phyloP scores from a whole-genome alignment of 2,797 vertebrate species.

The Platyrinchus mystaceus region DNA sequence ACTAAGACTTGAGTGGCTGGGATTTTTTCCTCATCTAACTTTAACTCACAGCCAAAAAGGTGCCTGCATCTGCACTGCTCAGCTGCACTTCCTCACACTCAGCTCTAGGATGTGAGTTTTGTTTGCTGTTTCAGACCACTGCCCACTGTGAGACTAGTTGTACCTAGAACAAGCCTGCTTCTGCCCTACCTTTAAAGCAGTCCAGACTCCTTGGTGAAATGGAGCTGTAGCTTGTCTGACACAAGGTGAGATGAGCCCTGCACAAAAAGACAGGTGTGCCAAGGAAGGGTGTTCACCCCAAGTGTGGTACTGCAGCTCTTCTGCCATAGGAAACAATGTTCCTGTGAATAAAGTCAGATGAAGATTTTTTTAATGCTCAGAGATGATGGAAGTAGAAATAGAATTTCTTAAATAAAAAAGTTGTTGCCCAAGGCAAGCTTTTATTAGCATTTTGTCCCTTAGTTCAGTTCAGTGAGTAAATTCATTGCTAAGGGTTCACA shows the following conservation, averaged over 20 bases:
- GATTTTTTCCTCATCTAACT: not conserved
- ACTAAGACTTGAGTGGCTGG: not conserved
- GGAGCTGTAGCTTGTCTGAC: not conserved
- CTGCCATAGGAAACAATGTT: not conserved
- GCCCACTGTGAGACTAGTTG: not conserved
- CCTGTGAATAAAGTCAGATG: not conserved
- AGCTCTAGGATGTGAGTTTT: not conserved
- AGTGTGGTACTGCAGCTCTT: not conserved
- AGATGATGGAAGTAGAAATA: not conserved
- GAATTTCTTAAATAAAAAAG: not conserved
- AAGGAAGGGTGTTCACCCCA: not conserved
- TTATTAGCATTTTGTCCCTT: constrained; percentile 12
- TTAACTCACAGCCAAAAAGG: not conserved
- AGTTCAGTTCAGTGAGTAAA: constrained; percentile 20
- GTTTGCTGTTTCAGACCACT: not conserved
- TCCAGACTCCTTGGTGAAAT: not conserved
- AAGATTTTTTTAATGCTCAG: not conserved
- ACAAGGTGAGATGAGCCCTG: not conserved
- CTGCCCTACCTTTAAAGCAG: not conserved
- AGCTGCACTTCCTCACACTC: not conserved
- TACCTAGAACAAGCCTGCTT: not conserved
- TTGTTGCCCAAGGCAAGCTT: constrained; percentile 20
- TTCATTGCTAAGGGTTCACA: not conserved
- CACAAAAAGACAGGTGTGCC: not conserved
- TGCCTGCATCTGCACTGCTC: not conserved